phyloP scores from a whole-genome alignment of 1,140 invertebrate genomes.

The Drosophila orena region DNA sequence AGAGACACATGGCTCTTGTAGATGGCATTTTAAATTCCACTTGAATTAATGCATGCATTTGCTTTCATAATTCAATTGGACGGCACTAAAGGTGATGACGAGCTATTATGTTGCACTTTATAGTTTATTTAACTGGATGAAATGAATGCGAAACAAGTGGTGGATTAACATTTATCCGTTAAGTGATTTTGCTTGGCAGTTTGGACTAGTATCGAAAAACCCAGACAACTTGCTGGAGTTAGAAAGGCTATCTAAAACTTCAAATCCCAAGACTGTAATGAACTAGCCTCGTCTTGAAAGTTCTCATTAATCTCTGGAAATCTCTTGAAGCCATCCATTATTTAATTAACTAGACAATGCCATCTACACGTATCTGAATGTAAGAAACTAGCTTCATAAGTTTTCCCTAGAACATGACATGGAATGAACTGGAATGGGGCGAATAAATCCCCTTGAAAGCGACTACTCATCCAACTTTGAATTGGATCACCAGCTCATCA shows the following conservation, averaged over 20 bases:
- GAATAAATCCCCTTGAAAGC: slow-evolving; percentile 7
- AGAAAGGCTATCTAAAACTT: neutral
- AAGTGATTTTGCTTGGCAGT: neutral
- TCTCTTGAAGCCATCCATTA: neutral
- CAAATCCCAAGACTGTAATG: too few species aligned
- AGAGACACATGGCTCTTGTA: slow-evolving; percentile 7
- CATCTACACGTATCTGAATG: slow-evolving; percentile 1
- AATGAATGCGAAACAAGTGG: neutral
- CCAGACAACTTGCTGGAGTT: neutral
- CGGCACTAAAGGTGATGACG: slow-evolving; percentile 12
- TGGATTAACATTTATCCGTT: neutral
- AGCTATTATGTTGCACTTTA: slow-evolving; percentile 14
- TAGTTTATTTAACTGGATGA: neutral
- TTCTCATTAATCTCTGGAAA: neutral
- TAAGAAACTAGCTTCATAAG: neutral
- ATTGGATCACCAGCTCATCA: slow-evolving; percentile 18
- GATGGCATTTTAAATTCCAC: slow-evolving; percentile 40
- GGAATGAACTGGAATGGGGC: slow-evolving; percentile 9
- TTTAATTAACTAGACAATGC: slow-evolving; percentile 2
- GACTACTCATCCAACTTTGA: slow-evolving; percentile 10
- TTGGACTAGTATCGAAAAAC: neutral
- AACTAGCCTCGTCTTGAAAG: neutral
- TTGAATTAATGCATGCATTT: slow-evolving; percentile 43
- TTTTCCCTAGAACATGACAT: neutral
- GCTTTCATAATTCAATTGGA: slow-evolving; percentile 23